Evolutionary conservation across 2,888 invertebrate genomes (phyloP).

Genomic region (Lepidocyrtinus sp.): DNA sequence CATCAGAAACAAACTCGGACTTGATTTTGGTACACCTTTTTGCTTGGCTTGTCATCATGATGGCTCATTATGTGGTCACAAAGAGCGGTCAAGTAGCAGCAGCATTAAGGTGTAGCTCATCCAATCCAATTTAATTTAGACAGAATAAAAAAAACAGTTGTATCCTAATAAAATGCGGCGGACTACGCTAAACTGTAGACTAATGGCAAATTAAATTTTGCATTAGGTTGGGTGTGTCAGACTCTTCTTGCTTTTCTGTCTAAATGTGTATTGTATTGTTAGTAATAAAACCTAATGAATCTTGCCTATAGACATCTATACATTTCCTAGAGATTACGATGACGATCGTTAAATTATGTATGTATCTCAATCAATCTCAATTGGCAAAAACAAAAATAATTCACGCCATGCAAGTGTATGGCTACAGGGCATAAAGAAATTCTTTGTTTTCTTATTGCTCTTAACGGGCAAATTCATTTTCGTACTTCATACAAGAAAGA

Average conservation of each 20-base stretch:
- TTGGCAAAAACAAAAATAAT: background rate
- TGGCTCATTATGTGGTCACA: slow-evolving; percentile 17
- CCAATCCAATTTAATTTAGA: slow-evolving; percentile 39
- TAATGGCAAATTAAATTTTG: slow-evolving; percentile 27
- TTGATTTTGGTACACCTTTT: background rate
- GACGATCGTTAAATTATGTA: background rate
- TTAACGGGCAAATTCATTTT: background rate
- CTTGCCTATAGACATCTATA: background rate
- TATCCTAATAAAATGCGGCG: too few species aligned
- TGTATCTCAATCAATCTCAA: background rate
- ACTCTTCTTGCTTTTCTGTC: background rate
- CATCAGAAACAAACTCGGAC: too few species aligned
- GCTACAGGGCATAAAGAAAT: background rate
- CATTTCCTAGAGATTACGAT: background rate
- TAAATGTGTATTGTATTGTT: too few species aligned
- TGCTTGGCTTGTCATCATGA: background rate
- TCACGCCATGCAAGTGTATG: background rate
- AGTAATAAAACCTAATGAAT: too few species aligned
- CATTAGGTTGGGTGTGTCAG: slow-evolving; percentile 43
- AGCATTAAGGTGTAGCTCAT: too few species aligned
- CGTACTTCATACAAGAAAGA: background rate
- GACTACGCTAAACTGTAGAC: too few species aligned
- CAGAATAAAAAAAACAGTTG: slow-evolving; percentile 20
- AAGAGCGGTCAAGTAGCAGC: slow-evolving; percentile 36
- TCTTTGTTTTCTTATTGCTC: background rate